Base-by-base conservation (phyloP, 2,888 invertebrate genomes). In the Hypsopygia costalis region DNA sequence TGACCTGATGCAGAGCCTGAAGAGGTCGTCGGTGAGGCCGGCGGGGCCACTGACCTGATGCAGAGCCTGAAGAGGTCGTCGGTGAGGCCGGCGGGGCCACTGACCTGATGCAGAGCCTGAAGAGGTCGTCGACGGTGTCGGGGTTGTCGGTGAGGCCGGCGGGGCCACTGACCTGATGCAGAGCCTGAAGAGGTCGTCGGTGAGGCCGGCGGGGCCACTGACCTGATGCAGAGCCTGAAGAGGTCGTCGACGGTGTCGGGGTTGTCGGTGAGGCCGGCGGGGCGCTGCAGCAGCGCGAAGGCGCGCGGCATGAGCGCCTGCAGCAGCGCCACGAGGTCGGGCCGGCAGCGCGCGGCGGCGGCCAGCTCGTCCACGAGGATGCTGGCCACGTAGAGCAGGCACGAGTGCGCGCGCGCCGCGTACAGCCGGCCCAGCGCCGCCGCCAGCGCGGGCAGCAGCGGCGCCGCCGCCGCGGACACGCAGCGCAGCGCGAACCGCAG, bases 161-260 rank as follows among this genome's bases (percentile, higher is more conserved):
- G n/a, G n/a, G n/a, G n/a, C n/a, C n/a, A n/a, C n/a, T n/a, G n/a
- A n/a, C n/a, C n/a, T n/a, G n/a, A n/a, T n/a, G n/a, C n/a, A n/a
- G n/a, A n/a, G n/a, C n/a, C n/a, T n/a, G n/a, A n/a, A n/a, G n/a
- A n/a, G n/a, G n/a, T n/a, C n/a, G n/a, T n/a, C n/a, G n/a, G n/a
- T n/a, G n/a, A n/a, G n/a, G n/a, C n/a, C n/a, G n/a, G n/a, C n/a
- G n/a, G n/a, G n/a, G n/a, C n/a, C n/a, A 38, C 50, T 44, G 1
- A 81, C 81, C 95, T 89, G 36, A 93, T 91, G 59, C 95, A 95
- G 25, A 97, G 88, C 35, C 97, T 90, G 81, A 98, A 99, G 52
- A 99, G 93, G 72, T 99, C 99, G 70, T 99, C 99, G 0, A 99
- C 97, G 0, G 98, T 99, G 67, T 99, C 99, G 0, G 99, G 99